A percentile compares a stretch with the other conserved stretches of the same genome.
Evolutionary conservation across 1,140 invertebrate genomes (phyloP).

Genomic region (Bombus confusus): DNA sequence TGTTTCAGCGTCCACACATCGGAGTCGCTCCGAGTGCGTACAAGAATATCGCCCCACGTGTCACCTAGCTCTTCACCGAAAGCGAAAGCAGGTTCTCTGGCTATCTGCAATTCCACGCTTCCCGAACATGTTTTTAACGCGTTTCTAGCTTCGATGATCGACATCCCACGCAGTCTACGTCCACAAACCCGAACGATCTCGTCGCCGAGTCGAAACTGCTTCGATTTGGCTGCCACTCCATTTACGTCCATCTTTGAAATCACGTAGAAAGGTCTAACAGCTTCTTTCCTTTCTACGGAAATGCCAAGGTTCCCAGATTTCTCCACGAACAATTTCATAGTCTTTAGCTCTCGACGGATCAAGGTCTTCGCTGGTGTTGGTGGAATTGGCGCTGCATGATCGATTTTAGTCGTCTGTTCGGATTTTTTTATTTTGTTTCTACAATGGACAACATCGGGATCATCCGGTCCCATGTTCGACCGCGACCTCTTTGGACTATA

Average conservation of each 20-base stretch:
- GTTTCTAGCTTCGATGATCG: conserved; percentile 84
- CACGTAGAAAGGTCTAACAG: conserved; percentile 74
- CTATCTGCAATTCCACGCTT: conserved; percentile 73
- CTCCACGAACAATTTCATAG: conserved; percentile 70
- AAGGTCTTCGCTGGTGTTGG: conserved; percentile 47
- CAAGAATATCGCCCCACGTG: conserved; percentile 69
- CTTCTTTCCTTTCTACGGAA: conserved; percentile 72
- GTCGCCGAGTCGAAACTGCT: conserved; percentile 84
- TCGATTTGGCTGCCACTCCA: conserved; percentile 74
- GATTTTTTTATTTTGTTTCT: conserved; percentile 66
- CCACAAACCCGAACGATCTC: conserved; percentile 88
- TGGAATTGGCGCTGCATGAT: background rate
- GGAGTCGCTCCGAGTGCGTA: conserved; percentile 70
- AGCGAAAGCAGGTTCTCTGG: conserved; percentile 64
- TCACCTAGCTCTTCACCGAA: conserved; percentile 67
- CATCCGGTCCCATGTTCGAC: conserved; percentile 64
- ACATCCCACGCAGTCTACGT: conserved; percentile 84
- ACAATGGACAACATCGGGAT: background rate
- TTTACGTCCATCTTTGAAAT: conserved; percentile 73
- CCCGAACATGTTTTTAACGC: conserved; percentile 81
- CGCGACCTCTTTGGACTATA: conserved; percentile 75
- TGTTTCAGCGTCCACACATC: conserved; percentile 72
- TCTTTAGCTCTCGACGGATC: conserved; percentile 73
- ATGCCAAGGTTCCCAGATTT: conserved; percentile 71
- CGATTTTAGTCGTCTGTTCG: conserved; percentile 21